Percentiles rank a stretch among this genome's conserved stretches.
These are phyloP conservation scores for Crossaster papposus DNA, from an alignment of 53 echinoderm and acorn worm genomes.

Conservation along the genomic window DNA sequence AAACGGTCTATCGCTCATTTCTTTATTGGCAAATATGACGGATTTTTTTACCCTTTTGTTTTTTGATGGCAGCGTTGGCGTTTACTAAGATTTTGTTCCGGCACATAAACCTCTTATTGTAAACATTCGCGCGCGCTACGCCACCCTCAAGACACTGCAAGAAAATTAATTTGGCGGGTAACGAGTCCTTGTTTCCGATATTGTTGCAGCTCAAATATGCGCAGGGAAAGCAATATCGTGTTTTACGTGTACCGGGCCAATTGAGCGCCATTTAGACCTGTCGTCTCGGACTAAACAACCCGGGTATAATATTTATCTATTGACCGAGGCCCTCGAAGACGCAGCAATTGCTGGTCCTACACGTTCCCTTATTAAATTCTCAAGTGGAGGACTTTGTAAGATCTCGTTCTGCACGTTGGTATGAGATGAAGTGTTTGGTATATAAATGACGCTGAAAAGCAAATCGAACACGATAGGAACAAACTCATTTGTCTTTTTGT, in stretches of 20 bases:
- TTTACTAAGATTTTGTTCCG: conserved; percentile 38
- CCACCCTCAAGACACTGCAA: conserved; percentile 45
- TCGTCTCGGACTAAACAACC: conserved; percentile 18
- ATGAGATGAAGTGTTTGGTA: not conserved
- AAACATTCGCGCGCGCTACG: not conserved
- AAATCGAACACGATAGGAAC: conserved; percentile 3
- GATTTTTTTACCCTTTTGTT: not conserved
- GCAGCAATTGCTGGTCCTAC: conserved; percentile 52
- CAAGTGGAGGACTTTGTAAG: conserved; percentile 34
- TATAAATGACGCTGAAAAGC: conserved; percentile 42
- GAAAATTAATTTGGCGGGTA: conserved; percentile 54
- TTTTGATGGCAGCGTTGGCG: conserved; percentile 30
- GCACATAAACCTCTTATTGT: conserved; percentile 56
- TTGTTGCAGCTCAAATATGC: conserved; percentile 50
- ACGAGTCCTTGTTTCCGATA: conserved; percentile 53
- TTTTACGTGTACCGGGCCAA: conserved; percentile 31
- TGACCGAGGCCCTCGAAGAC: conserved; percentile 39
- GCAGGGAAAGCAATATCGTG: conserved; percentile 53
- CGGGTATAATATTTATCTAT: conserved; percentile 7
- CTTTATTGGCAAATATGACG: conserved; percentile 30
- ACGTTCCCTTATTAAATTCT: conserved; percentile 50
- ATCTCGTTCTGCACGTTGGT: conserved; percentile 30
- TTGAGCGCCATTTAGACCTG: conserved; percentile 32
- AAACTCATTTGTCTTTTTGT: conserved; percentile 44
- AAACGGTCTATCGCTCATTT: conserved; percentile 25